phyloP scores from a whole-genome alignment of 92 coral and sea anemone species.

The Palythoa heliodiscus region DNA sequence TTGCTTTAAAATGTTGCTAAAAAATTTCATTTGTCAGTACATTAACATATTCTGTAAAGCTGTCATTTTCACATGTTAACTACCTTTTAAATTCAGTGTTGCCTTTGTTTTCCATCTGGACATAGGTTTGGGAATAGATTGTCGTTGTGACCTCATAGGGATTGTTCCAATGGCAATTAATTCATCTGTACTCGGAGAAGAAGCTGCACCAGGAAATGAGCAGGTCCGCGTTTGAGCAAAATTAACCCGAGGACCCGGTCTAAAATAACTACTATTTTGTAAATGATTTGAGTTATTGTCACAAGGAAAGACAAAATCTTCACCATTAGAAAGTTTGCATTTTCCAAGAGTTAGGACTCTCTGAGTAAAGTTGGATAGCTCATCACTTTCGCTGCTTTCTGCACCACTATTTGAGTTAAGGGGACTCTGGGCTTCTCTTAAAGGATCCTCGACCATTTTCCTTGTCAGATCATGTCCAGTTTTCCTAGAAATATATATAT shows the following conservation, averaged over 20 bases:
- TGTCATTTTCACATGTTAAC: not conserved
- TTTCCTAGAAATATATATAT: not conserved
- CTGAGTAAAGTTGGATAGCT: conserved; percentile 53
- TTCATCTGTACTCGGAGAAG: conserved; percentile 65
- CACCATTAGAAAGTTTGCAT: conserved; percentile 76
- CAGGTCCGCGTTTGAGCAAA: conserved; percentile 73
- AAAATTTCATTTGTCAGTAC: no score
- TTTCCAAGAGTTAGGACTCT: conserved; percentile 83
- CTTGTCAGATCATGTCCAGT: not conserved
- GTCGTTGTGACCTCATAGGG: conserved; percentile 83
- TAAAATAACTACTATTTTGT: conserved; percentile 52
- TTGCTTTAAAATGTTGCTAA: no score
- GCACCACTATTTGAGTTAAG: conserved; percentile 49
- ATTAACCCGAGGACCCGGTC: conserved; percentile 74
- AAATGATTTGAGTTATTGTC: conserved; percentile 50
- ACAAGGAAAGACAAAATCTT: conserved; percentile 59
- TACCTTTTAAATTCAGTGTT: conserved; percentile 84
- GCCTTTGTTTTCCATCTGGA: conserved; percentile 94
- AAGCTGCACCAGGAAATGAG: conserved; percentile 67
- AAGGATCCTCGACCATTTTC: conserved; percentile 26
- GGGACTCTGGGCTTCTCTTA: conserved; percentile 58
- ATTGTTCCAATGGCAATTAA: conserved; percentile 90
- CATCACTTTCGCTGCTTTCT: conserved; percentile 78
- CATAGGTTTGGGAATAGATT: conserved; percentile 77
- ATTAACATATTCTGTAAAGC: not conserved